Base-by-base conservation (phyloP, 92 coral and sea anemone genomes). In the Palythoa heliodiscus region DNA sequence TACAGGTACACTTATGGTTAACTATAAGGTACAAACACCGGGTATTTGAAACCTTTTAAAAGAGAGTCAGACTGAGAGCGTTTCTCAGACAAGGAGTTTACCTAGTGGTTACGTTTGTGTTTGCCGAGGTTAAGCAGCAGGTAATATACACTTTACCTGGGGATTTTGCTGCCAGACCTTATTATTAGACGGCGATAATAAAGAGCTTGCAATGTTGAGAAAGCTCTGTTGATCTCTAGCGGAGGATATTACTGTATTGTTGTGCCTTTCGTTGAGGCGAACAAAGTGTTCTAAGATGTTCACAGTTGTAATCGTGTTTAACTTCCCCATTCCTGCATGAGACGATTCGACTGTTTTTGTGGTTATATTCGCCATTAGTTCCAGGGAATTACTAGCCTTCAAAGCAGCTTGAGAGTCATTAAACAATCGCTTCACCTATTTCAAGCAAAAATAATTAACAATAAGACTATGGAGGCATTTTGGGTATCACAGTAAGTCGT, bases 201-300 rank as follows among this genome's bases (percentile, higher is more conserved):
- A 74, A 53, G 86, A 90, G 48, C 98, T 94, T 40, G 93, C 90
- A 78, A 92, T 90, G 22, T 84, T 63, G 20, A 91, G 61, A 83
- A 90, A 84, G 68, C 87, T 92, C 58, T 88, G 79, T 40, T 79
- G 89, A 77, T 88, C 93, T 11, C 55, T 80, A 2, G 75, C 75
- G 20, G 82, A 83, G 58, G 87, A 86, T 52, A 58, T 80, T 15
- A 17, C 76, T 58, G 74, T 63, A 80, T 90, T 92, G 71, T 83
- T 75, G 78, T 88, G 78, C 10, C 43, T 7, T 39, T 10, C 39
- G 61, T 79, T 79, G 11, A 79, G 17, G 5, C 43, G 73, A 64
- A 88, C 87, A 80, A 94, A 38, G 8, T 53, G 82, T 4, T 76
- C 77, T 13, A 94, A 86, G 40, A 94, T 90, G 7, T 72, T 50